These are phyloP conservation scores for Thalassaphorura encarpata DNA, from an alignment of 1,140 invertebrate genomes.

Conservation along the genomic window DNA sequence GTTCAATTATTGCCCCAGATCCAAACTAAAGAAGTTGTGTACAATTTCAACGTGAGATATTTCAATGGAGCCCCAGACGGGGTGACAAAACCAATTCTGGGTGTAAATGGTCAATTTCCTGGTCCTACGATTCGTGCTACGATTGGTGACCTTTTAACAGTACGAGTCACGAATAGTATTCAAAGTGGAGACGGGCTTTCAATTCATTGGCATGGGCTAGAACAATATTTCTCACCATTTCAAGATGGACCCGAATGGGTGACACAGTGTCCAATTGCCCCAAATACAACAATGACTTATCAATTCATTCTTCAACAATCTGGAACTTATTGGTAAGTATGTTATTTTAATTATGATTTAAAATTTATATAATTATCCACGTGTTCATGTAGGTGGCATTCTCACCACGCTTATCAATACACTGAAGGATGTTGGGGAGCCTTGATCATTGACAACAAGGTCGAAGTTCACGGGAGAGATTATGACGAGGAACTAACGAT, in stretches of 20 bases:
- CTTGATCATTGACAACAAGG: constrained; percentile 8
- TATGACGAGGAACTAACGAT: constrained; percentile 12
- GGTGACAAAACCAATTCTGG: constrained; percentile 9
- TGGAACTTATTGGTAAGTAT: constrained; percentile 20
- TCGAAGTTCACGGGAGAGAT: background rate
- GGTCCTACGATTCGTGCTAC: constrained; percentile 6
- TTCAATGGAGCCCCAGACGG: constrained; percentile 14
- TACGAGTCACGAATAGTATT: constrained; percentile 14
- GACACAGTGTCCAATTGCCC: constrained; percentile 13
- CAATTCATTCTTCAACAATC: constrained; percentile 1
- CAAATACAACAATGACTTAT: constrained; percentile 1
- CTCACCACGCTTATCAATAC: constrained; percentile 14
- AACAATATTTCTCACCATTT: constrained; percentile 3
- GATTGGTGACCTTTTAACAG: constrained; percentile 6
- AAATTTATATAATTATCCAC: too few species aligned
- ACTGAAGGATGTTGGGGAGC: constrained; percentile 18
- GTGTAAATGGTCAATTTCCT: constrained; percentile 13
- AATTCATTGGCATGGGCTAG: constrained; percentile 23
- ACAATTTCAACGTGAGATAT: background rate
- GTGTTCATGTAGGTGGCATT: too few species aligned
- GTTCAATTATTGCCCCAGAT: too few species aligned
- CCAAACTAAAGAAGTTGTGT: background rate
- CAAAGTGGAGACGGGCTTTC: background rate
- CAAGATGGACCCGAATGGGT: constrained; percentile 15
- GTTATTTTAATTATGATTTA: too few species aligned